These are phyloP conservation scores for Antedon mediterranea DNA, from an alignment of 53 echinoderm and acorn worm genomes.

Conservation along the genomic window DNA sequence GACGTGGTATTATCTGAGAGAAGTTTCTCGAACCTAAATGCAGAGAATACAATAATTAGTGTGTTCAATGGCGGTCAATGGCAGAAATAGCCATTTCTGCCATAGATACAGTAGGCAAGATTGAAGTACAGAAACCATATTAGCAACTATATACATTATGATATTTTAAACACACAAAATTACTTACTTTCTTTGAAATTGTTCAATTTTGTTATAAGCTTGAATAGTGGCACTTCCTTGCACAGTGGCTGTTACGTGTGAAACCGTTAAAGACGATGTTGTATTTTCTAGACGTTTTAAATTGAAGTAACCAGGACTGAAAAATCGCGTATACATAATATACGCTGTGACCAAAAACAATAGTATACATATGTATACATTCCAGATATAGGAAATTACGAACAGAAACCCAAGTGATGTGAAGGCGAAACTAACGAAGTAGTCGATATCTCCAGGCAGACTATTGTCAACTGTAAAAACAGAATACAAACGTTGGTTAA, in stretches of 20 bases:
- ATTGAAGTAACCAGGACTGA: constrained; percentile 22
- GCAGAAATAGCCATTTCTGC: too few relatives aligned
- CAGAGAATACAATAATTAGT: too few relatives aligned
- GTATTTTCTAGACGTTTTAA: constrained; percentile 48
- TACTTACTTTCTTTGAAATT: constrained; percentile 35
- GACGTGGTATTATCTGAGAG: constrained; percentile 35
- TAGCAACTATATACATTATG: too few relatives aligned
- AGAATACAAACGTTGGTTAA: too few relatives aligned
- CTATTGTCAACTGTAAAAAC: constrained; percentile 40
- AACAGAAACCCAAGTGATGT: constrained; percentile 23
- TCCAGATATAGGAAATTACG: constrained; percentile 29
- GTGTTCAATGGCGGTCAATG: too few relatives aligned
- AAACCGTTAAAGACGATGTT: constrained; percentile 39
- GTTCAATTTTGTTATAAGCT: constrained; percentile 38
- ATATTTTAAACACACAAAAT: too few relatives aligned
- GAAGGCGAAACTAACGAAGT: constrained; percentile 15
- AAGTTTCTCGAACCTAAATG: constrained; percentile 28
- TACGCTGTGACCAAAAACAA: constrained; percentile 8
- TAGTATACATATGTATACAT: constrained; percentile 18
- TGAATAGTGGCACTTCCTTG: constrained; percentile 48
- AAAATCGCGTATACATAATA: constrained; percentile 13
- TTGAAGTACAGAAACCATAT: too few relatives aligned
- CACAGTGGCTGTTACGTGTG: constrained; percentile 48
- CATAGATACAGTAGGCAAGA: too few relatives aligned
- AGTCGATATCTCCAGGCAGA: constrained; percentile 27